Conservation (phyloP, 1,140 invertebrate species). For the Hesperophylax magnus region DNA sequence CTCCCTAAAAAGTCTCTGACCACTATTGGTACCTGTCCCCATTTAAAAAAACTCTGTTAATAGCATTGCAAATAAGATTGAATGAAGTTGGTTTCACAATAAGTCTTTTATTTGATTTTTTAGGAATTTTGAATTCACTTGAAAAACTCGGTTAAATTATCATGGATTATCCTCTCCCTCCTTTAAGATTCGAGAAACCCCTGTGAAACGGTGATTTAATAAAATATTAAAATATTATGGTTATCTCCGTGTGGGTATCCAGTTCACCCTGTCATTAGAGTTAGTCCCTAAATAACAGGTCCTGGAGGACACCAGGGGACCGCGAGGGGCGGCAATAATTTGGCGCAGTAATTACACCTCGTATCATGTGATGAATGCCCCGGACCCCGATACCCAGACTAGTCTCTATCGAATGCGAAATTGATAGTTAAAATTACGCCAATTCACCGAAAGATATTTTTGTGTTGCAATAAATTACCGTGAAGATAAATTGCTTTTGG, state of each 20-base stretch:
- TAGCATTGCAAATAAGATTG: no score
- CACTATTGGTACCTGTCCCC: no score
- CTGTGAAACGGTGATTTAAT: neutral
- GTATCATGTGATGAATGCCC: constrained; percentile 24
- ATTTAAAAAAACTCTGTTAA: no score
- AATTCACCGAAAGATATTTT: neutral
- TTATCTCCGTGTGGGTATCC: neutral
- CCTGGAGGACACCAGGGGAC: neutral
- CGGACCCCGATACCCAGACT: neutral
- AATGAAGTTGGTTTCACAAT: no score
- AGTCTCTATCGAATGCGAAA: neutral
- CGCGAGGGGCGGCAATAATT: constrained; percentile 16
- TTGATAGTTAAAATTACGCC: neutral
- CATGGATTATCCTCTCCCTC: no score
- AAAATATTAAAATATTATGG: constrained; percentile 1
- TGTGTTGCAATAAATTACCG: no score
- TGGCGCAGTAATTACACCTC: constrained; percentile 16
- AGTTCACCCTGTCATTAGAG: constrained; percentile 17
- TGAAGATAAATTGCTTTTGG: no score
- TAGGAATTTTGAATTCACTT: no score
- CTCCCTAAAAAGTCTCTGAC: no score
- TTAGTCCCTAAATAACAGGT: constrained; percentile 25
- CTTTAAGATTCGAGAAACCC: no score
- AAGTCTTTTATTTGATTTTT: no score
- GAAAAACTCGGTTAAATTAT: no score